Base-by-base conservation (phyloP, 2,113 vertebrate genomes). In the Tragulus kanchil region DNA sequence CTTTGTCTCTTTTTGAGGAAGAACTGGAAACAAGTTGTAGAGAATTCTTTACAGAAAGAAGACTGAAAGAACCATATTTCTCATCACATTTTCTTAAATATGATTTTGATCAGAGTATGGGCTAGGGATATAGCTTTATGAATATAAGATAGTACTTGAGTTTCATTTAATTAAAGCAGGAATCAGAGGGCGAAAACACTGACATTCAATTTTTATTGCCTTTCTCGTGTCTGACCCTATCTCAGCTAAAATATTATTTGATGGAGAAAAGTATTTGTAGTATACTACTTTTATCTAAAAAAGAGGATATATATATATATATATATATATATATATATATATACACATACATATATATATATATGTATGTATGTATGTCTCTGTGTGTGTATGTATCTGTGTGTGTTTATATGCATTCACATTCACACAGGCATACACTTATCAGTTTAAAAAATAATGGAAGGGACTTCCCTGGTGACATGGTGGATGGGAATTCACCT, bases 11-110 rank as follows among this genome's bases (percentile, higher is more conserved):
- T 69, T 36, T 21, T 78, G 50, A 79, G 50, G 59, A 56, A 42
- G 59, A 48, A 82, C 48, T 84, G 25, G 23, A 90, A 78, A 42
- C 3, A 69, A 85, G 26, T 79, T 93, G 1, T 85, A 73, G 26
- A 88, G 45, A 92, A 94, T 94, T 97, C 25, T 91, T 91, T 94
- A 65, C 26, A 93, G 67, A 90, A 93, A 85, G 4, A 31, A 69
- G 42, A 93, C 4, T 94, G 69, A n/a, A 89, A 89, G 67, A 90
- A 54, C 23, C 12, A 6, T 89, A 26, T 89, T 88, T 93, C 48
- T 88, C 31, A 67, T 77, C 25, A 71, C 5, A 48, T 28, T 31
- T 88, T 23, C 48, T 91, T 88, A 95, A 78, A 54, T 88, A 77
- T 84, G 75, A 85, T 82, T 92, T 52, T 92, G 42, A 36, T 83